phyloP scores from a whole-genome alignment of 2,888 invertebrate genomes.

The Eucera pruinosa region DNA sequence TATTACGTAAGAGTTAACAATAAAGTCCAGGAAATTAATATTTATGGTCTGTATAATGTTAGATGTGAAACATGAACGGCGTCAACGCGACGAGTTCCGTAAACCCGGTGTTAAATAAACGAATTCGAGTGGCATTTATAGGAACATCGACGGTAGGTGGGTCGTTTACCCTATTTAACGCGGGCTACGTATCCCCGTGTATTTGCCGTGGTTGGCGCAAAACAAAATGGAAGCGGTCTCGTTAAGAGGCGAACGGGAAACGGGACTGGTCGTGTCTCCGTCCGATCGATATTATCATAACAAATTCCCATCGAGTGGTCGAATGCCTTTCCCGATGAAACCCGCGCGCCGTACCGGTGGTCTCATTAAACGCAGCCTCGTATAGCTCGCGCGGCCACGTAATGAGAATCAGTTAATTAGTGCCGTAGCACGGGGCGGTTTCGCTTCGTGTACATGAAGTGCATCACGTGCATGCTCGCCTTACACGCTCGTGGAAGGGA shows the following conservation, averaged over 20 bases:
- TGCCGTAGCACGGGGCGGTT: slow-evolving; percentile 72
- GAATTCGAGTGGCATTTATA: too few species aligned
- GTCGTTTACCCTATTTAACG: too few species aligned
- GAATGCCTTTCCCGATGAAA: slow-evolving; percentile 61
- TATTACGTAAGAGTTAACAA: too few species aligned
- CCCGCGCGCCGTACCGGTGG: slow-evolving; percentile 74
- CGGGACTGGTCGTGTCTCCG: slow-evolving; percentile 44
- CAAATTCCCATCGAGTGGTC: slow-evolving; percentile 58
- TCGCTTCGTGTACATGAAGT: slow-evolving; percentile 59
- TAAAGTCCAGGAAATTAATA: too few species aligned
- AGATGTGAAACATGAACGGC: too few species aligned
- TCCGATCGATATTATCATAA: slow-evolving; percentile 60
- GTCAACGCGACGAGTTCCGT: too few species aligned
- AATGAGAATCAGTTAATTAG: slow-evolving; percentile 83
- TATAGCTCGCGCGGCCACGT: slow-evolving; percentile 78
- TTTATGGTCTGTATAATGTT: too few species aligned
- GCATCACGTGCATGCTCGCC: slow-evolving; percentile 64
- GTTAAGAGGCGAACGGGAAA: slow-evolving; percentile 39
- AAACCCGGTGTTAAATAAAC: too few species aligned
- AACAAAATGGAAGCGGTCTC: slow-evolving; percentile 50
- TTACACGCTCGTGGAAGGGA: slow-evolving; percentile 52
- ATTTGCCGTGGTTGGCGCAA: slow-evolving; percentile 18
- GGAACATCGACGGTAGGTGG: too few species aligned
- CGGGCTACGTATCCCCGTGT: too few species aligned
- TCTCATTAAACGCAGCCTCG: slow-evolving; percentile 80